phyloP scores from a whole-genome alignment of 1,140 invertebrate genomes.

The Bombus fervidus region DNA sequence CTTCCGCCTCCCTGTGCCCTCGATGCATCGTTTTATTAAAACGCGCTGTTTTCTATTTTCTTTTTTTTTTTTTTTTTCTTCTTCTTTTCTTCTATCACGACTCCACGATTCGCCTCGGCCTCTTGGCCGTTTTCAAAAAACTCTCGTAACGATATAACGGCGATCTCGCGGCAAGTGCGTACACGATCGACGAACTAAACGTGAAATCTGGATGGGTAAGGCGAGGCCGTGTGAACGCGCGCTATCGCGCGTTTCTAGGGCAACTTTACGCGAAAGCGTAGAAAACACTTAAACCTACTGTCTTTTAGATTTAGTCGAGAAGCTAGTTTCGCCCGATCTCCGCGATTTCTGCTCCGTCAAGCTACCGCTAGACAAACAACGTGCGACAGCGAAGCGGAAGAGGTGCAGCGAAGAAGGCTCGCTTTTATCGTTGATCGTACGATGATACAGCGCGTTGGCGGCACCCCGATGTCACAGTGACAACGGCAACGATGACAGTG shows the following conservation, averaged over 20 bases:
- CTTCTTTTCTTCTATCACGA: rapidly evolving
- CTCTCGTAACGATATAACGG: background rate
- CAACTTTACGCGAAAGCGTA: conserved; percentile 51
- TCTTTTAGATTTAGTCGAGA: conserved; percentile 62
- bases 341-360: background rate
- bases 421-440: background rate
- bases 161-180: background rate
- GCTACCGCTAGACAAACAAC: background rate
- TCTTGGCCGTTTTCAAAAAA: background rate
- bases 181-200: background rate
- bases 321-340: background rate
- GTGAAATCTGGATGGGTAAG: background rate
- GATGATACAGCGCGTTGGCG: background rate
- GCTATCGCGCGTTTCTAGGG: background rate
- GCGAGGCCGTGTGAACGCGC: background rate
- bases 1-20: background rate
- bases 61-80: rapidly evolving
- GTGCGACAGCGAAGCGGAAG: background rate
- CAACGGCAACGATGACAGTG: background rate
- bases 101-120: background rate
- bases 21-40: background rate
- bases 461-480: background rate
- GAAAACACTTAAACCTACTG: conserved; percentile 72
- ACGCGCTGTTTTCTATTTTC: background rate
- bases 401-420: background rate